Evolutionary conservation across 2,113 vertebrate genomes (phyloP).

Genomic region (Felis catus): F.catus_Fca126_mat1.0 CM031416.1:126661001-126661500

Average conservation of each 20-base stretch:
- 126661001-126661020: neutral
- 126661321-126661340: neutral
- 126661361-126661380: neutral
- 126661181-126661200: neutral
- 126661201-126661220: neutral
- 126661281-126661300: neutral
- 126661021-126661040: neutral
- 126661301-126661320: neutral
- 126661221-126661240: neutral
- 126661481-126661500: neutral
- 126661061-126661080: neutral
- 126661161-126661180: neutral
- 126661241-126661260: neutral
- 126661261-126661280: neutral
- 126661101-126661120: neutral
- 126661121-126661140: neutral
- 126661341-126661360: neutral
- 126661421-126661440: neutral
- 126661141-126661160: neutral
- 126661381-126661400: neutral
- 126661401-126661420: neutral
- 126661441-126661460: neutral
- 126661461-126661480: neutral
- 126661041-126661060: neutral
- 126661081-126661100: neutral